Percentiles rank a stretch among this genome's conserved stretches.
phyloP scores from a whole-genome alignment of 2,888 invertebrate species.

The Phaedon cochleariae region DNA sequence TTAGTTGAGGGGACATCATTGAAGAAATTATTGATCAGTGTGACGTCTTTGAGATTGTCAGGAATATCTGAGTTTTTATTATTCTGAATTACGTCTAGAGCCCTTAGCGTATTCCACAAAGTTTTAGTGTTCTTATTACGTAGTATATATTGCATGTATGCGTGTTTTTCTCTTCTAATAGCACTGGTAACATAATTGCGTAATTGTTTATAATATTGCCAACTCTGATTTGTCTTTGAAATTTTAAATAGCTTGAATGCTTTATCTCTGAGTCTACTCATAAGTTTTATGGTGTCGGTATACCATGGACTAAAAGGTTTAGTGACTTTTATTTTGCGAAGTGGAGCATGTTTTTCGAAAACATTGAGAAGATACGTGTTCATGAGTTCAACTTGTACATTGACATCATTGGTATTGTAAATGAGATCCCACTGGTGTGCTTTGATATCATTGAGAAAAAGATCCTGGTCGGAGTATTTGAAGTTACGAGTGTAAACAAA shows the following conservation, averaged over 20 bases:
- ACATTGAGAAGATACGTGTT: background rate
- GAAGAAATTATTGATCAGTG: background rate
- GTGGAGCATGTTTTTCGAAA: no score
- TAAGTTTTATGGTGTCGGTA: background rate
- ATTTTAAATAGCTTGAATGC: background rate
- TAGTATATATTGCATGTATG: background rate
- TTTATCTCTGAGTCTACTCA: background rate
- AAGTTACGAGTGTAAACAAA: background rate
- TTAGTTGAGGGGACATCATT: background rate
- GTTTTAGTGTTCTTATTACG: background rate
- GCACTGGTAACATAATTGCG: background rate
- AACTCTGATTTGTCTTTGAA: background rate
- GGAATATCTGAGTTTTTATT: background rate
- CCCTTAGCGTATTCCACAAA: background rate
- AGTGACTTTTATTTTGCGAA: background rate
- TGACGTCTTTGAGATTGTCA: constrained; percentile 3
- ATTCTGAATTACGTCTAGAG: background rate
- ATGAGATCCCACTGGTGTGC: background rate
- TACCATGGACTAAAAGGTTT: background rate
- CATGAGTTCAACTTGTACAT: background rate
- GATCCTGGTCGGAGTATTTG: background rate
- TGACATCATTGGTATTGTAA: background rate
- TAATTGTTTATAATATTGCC: background rate
- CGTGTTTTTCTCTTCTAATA: background rate
- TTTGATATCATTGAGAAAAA: background rate